A percentile compares a stretch with the other conserved stretches of the same genome.
Conservation (phyloP, 2,797 vertebrate genomes). For the Enteromius anoplus region DNA sequence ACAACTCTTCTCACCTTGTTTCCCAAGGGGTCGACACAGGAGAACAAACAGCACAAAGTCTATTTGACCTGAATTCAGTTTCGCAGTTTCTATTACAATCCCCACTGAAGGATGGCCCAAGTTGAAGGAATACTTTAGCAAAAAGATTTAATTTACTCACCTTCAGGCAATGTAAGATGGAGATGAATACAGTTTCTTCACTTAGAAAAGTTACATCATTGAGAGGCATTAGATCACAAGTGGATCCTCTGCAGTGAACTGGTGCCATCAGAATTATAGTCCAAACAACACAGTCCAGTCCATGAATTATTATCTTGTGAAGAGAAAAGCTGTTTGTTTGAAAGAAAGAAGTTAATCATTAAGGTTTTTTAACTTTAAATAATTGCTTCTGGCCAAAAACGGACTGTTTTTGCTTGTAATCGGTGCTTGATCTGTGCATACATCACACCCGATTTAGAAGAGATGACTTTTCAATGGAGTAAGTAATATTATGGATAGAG, state of each 20-base stretch:
- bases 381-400: not conserved
- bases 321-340: not conserved
- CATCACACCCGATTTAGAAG: not conserved
- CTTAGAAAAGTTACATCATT: not conserved
- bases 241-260: not conserved
- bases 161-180: not conserved
- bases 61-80: constrained; percentile 37
- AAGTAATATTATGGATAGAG: not conserved
- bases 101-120: not conserved
- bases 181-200: not conserved
- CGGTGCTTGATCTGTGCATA: not conserved
- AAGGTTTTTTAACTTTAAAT: not conserved
- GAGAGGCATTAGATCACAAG: not conserved
- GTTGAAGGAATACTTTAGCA: not conserved
- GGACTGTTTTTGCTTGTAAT: not conserved
- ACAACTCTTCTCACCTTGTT: constrained; percentile 27
- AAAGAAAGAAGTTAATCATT: not conserved
- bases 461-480: not conserved
- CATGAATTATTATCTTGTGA: not conserved
- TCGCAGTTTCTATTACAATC: not conserved
- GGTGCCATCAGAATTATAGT: not conserved
- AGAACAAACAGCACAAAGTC: constrained; percentile 17
- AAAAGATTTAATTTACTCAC: not conserved
- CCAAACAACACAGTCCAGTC: not conserved
- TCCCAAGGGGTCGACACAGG: constrained; percentile 25